Percentiles rank a stretch among this genome's conserved stretches.
Conservation (phyloP, 2,888 invertebrate species). For the Candidula unifasciata region DNA sequence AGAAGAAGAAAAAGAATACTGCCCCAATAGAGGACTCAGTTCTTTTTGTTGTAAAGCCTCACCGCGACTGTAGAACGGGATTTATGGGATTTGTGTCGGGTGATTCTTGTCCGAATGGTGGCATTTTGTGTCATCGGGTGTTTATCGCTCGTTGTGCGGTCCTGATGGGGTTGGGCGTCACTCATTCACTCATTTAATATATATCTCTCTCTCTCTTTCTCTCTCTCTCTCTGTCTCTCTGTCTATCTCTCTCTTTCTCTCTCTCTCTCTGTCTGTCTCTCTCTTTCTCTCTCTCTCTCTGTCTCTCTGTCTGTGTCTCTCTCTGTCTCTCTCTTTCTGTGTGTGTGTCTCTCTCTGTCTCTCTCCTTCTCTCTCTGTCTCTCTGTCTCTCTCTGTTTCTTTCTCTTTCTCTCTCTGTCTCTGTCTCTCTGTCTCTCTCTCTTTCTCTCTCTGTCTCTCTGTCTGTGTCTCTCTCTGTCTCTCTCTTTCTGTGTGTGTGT, state of each 20-base stretch:
- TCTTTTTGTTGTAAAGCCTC: too few relatives aligned
- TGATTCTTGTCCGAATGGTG: too few relatives aligned
- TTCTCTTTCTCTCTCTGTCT: conserved; percentile 22
- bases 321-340: too few relatives aligned
- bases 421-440: conserved; percentile 23
- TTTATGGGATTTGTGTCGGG: too few relatives aligned
- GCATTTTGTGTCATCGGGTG: too few relatives aligned
- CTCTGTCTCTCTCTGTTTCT: conserved; percentile 22
- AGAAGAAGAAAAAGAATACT: too few relatives aligned
- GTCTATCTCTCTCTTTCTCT: conserved; percentile 19
- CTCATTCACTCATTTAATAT: too few relatives aligned
- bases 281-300: neutral
- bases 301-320: conserved; percentile 7
- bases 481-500: neutral
- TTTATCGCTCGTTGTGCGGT: too few relatives aligned
- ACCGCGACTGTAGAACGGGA: too few relatives aligned
- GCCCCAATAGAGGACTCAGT: too few relatives aligned
- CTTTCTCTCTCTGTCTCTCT: conserved; percentile 28
- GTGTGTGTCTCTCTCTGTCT: neutral
- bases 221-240: conserved; percentile 31
- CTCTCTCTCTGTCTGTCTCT: too few relatives aligned
- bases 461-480: conserved; percentile 18
- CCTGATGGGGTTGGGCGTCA: too few relatives aligned
- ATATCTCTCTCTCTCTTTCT: neutral
- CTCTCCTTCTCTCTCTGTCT: conserved; percentile 3